Evolutionary conservation across 2,797 vertebrate species (phyloP).

Genomic region (Mareca strepera): DNA sequence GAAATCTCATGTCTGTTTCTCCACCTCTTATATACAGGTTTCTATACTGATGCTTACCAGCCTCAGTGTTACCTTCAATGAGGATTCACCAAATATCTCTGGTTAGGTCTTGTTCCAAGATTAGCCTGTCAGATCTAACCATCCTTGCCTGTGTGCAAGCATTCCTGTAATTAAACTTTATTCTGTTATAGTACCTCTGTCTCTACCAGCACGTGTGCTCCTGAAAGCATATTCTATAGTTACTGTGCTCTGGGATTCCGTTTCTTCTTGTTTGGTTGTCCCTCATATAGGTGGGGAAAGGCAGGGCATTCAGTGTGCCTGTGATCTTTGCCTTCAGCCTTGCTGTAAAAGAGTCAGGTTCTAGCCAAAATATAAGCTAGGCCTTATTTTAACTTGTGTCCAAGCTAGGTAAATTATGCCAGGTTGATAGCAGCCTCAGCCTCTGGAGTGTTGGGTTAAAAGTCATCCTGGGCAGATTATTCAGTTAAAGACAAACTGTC

Average conservation of each 20-base stretch:
- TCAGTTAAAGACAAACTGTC: not conserved
- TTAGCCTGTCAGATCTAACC: not conserved
- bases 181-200: not conserved
- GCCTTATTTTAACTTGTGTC: not conserved
- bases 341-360: not conserved
- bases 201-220: not conserved
- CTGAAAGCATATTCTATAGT: not conserved
- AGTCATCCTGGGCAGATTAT: not conserved
- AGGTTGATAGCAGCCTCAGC: not conserved
- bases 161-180: not conserved
- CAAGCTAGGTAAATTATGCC: not conserved
- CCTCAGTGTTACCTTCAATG: not conserved
- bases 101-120: not conserved
- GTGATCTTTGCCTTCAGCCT: not conserved
- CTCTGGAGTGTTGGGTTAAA: not conserved
- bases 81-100: not conserved
- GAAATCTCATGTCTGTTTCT: not conserved
- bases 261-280: not conserved
- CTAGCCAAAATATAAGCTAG: not conserved
- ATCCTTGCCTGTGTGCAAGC: not conserved
- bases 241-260: not conserved
- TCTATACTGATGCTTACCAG: not conserved
- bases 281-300: rapidly evolving
- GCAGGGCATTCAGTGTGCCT: not conserved
- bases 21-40: not conserved